Conservation (phyloP, 53 echinoderm and acorn worm species). For the Astropecten irregularis region DNA sequence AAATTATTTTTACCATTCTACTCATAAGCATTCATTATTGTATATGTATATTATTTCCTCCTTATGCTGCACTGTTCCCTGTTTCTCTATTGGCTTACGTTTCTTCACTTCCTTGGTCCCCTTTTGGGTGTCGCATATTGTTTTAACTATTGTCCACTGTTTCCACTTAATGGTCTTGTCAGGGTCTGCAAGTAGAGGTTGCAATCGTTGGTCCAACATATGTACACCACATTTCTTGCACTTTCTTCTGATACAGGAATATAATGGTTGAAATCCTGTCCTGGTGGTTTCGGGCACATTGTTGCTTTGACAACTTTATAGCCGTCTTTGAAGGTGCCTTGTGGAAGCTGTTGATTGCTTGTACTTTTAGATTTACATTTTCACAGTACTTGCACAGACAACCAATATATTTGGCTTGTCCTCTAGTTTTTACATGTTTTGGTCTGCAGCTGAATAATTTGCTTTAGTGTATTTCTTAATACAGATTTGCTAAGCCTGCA, state of each 20-base stretch:
- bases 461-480: too few species aligned
- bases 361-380: constrained; percentile 55
- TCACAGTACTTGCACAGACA: constrained; percentile 76
- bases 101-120: constrained; percentile 37
- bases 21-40: too few species aligned
- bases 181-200: not conserved
- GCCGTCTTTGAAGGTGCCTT: constrained; percentile 37
- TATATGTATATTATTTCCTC: too few species aligned
- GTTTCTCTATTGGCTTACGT: not conserved
- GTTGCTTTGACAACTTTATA: constrained; percentile 16
- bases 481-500: too few species aligned
- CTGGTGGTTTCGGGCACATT: constrained; percentile 50
- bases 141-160: constrained; percentile 24
- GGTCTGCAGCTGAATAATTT: constrained; percentile 58
- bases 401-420: constrained; percentile 55
- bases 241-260: constrained; percentile 45
- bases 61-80: too few species aligned
- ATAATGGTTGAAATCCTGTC: constrained; percentile 26
- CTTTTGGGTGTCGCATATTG: not conserved
- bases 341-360: constrained; percentile 35
- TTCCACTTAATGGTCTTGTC: constrained; percentile 19
- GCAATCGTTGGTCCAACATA: constrained; percentile 29
- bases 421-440: constrained; percentile 38
- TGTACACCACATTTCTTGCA: constrained; percentile 47
- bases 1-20: too few species aligned